Evolutionary conservation across 2,888 invertebrate genomes (phyloP), one percentile per base, ranked within the genome.

Genomic region (Tyria jacobaeae): DNA sequence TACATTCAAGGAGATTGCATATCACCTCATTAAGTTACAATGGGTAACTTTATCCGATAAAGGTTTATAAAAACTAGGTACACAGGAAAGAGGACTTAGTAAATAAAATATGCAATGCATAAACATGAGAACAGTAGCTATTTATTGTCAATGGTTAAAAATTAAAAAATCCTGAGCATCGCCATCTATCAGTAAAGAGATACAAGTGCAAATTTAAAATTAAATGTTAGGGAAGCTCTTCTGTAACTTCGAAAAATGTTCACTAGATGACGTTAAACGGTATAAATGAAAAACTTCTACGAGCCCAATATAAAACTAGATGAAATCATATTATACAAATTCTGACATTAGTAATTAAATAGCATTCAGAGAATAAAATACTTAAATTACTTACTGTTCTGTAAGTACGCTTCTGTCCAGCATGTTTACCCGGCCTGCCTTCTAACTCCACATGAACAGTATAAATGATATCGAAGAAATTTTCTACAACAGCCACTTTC

Each of bases 361-460:
- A n/a, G n/a, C n/a, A n/a, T n/a, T n/a, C n/a, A n/a, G n/a, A 37
- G 14, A 37, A 15, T 27, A 27, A 37, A 2, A 3, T 37, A 3
- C 5, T 12, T 10, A 51, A 51, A 34, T 4, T 4, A 59, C 96
- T 96, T 94, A 99, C 99, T 87, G 98, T 99, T 94, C 98, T 95
- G 92, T 99, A 99, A 0, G 99, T 99, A 74, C 98, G 95, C 87
- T 99, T 99, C 88, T 99, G 99, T 47, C 99, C 99, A n/a, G 99
- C 99, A 86, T 99, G 99, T 89, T 98, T 98, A 61, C 98, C 98
- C 57, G 96, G 97, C 75, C 98, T 95, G 57, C 98, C 98, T 87
- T 98, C 98, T 81, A 98, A 95, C 85, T 98, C 98, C 59, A 99
- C 98, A 88, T 99, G 99, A 17, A 99, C 98, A 56, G 97, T 97